Evolutionary conservation across 2,113 vertebrate species (phyloP), one percentile per base, ranked within the genome.

Genomic region (Cromileptes altivelis): DNA sequence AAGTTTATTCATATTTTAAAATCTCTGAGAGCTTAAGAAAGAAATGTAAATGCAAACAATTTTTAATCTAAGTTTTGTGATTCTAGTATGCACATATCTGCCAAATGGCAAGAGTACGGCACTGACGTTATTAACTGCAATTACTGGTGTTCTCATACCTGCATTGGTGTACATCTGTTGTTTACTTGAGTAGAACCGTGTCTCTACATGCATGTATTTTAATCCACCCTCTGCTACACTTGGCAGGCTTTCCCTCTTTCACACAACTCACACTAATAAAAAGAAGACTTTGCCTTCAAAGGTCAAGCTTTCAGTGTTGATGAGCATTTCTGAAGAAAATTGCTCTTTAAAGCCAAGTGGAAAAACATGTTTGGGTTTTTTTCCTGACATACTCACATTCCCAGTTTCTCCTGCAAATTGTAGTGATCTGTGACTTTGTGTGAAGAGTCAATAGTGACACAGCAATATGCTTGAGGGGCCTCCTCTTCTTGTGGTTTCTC

Each of bases 381-480:
- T 4, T 42, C 15, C 45, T 53, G 33, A 9, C 12, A 47, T 84
- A 95, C 97, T 97, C 79, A 98, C 97, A 96, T 94, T 73, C 97
- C 97, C 14, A 98, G 92, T 86, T 96, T 97, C 89, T 98, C 96
- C 87, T 94, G 93, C 80, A 94, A 82, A 0, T 23, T 77, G 89
- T 97, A 98, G 30, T 95, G 78, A 0, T 97, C 96, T 0, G 72
- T 94, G 73, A 96, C 94, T 86, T 95, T 95, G 84, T 96, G 90
- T 19, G 75, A 55, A 14, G 89, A 92, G 83, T 96, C 94, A 61
- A 97, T 78, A 0, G 90, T 91, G 84, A 98, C 94, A 0, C 80
- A 47, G 1, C 70, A 6, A 72, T 83, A 94, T 0, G 67, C 74
- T 33, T 89, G 87, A 4, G 70, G 77, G 8, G 42, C 40, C 30